Percentiles rank a stretch among this genome's conserved stretches.
Evolutionary conservation across 2,888 invertebrate species (phyloP).

Genomic region (Mythimna impura): DNA sequence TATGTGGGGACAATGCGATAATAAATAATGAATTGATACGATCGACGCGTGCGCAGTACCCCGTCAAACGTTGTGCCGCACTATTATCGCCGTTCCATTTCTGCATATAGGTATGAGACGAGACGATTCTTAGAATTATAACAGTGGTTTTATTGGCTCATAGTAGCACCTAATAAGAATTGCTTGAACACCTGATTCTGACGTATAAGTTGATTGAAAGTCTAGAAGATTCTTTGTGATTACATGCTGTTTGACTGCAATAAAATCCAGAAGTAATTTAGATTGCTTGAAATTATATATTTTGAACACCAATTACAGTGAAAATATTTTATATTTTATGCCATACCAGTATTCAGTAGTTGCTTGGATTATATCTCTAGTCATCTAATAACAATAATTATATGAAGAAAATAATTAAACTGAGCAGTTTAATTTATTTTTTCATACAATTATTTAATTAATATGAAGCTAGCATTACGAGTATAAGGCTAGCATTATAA

Average conservation of each 20-base stretch:
- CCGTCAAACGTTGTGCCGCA: conserved; percentile 62
- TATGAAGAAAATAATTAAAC: not conserved
- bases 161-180: conserved; percentile 4
- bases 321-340: not conserved
- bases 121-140: conserved; percentile 44
- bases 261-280: conserved; percentile 6
- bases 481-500: not conserved
- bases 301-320: not conserved
- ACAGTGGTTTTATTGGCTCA: conserved; percentile 39
- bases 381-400: conserved; percentile 4
- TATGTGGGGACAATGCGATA: conserved; percentile 73
- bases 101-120: conserved; percentile 27
- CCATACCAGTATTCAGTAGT: not conserved
- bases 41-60: conserved; percentile 75
- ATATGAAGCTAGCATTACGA: not conserved
- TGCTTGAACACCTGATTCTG: not conserved
- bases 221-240: conserved; percentile 1
- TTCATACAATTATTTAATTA: not conserved
- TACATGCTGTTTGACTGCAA: not conserved
- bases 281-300: not conserved
- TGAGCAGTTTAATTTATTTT: not conserved
- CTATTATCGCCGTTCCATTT: conserved; percentile 49
- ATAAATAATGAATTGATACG: conserved; percentile 74
- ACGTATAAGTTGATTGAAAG: not conserved
- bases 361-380: not conserved